Evolutionary conservation across 2,888 invertebrate species (phyloP).

Genomic region (Orthosia gothica): DNA sequence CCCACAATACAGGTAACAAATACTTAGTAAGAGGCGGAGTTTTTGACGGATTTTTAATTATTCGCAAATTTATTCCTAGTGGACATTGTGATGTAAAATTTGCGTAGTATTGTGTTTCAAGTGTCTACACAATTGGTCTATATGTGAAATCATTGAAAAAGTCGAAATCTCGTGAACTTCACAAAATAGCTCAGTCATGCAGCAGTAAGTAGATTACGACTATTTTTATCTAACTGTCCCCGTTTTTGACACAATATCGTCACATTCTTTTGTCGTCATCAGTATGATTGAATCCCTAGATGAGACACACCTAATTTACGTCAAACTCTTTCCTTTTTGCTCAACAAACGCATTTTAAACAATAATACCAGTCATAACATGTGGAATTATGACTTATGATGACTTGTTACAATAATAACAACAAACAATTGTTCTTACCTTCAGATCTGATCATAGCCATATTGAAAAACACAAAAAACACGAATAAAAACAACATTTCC

Average conservation of each 20-base stretch:
- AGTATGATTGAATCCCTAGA: neutral
- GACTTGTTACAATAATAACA: neutral
- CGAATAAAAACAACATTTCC: slow-evolving; percentile 16
- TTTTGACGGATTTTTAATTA: too few species aligned
- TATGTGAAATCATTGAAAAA: too few species aligned
- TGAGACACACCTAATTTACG: neutral
- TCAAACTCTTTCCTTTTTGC: neutral
- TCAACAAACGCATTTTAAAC: neutral
- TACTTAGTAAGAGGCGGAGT: too few species aligned
- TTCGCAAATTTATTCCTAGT: too few species aligned
- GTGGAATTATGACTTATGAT: neutral
- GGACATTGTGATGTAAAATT: too few species aligned
- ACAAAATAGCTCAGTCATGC: neutral
- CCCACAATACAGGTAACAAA: too few species aligned
- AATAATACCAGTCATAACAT: neutral
- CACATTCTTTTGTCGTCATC: neutral
- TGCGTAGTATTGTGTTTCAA: too few species aligned
- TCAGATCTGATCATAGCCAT: neutral
- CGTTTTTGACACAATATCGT: too few species aligned
- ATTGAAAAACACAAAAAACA: slow-evolving; percentile 21
- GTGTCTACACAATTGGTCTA: too few species aligned
- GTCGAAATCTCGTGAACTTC: too few species aligned
- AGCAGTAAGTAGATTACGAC: neutral
- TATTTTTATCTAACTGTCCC: neutral
- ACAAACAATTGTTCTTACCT: neutral